phyloP scores from a whole-genome alignment of 2,888 invertebrate species.

The Stenchaetothrips biformis region DNA sequence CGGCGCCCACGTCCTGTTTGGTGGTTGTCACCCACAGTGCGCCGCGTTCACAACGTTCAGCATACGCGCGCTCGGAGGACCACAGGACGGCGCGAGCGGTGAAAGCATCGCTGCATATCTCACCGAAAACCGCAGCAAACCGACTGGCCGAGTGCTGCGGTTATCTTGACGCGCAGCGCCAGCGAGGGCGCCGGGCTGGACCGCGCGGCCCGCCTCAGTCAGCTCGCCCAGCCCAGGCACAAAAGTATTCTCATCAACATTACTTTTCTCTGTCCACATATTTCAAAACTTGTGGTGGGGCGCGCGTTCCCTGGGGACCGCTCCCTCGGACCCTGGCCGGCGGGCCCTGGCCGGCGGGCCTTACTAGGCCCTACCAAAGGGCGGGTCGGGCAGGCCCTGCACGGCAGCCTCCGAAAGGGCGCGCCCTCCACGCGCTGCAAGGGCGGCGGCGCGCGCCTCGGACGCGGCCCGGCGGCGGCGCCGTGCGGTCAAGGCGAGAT shows the following conservation, averaged over 20 bases:
- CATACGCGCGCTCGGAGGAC: too few species aligned
- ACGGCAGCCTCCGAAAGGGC: neutral
- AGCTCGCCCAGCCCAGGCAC: neutral
- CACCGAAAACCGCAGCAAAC: conserved; percentile 2
- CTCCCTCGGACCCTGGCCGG: neutral
- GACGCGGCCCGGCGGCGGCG: neutral
- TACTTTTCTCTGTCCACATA: conserved; percentile 19
- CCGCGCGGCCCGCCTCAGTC: too few species aligned
- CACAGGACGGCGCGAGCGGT: neutral
- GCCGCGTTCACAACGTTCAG: too few species aligned
- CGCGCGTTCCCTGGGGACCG: neutral
- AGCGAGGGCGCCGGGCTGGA: neutral
- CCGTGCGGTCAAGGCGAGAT: neutral
- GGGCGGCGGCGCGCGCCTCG: neutral
- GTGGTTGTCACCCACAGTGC: neutral
- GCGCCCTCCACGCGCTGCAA: too few species aligned
- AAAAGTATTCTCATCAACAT: conserved; percentile 9
- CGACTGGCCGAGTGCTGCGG: neutral
- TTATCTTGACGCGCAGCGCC: neutral
- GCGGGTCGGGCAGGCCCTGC: neutral
- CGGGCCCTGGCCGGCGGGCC: neutral
- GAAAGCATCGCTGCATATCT: conserved; percentile 1
- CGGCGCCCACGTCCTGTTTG: neutral
- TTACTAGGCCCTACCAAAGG: neutral
- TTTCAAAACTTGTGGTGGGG: neutral